Conservation (phyloP, 2,888 invertebrate species). For the Blera fallax region DNA sequence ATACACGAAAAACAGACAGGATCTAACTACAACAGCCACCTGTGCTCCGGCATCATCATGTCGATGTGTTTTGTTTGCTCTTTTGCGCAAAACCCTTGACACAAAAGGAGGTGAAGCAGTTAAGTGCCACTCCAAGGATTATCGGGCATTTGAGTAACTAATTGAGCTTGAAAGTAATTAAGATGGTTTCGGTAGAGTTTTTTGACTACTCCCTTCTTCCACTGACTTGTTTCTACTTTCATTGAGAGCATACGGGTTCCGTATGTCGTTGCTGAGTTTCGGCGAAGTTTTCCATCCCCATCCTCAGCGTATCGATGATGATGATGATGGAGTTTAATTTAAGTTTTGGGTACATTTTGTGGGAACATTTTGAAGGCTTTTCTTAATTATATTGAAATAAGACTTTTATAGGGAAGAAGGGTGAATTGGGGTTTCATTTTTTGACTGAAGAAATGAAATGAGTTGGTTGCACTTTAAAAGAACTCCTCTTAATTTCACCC, state of each 20-base stretch:
- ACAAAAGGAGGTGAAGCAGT: slow-evolving; percentile 64
- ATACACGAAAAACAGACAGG: neutral
- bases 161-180: slow-evolving; percentile 73
- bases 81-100: slow-evolving; percentile 58
- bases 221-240: neutral
- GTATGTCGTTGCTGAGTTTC: neutral
- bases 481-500: too few species aligned
- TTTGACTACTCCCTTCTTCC: slow-evolving; percentile 1
- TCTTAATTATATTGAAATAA: neutral
- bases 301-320: neutral
- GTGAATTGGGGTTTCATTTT: too few species aligned
- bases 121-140: slow-evolving; percentile 68
- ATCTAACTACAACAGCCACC: slow-evolving; percentile 1
- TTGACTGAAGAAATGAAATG: too few species aligned
- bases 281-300: neutral
- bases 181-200: slow-evolving; percentile 62
- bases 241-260: neutral
- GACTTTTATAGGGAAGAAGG: neutral
- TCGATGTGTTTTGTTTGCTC: slow-evolving; percentile 54
- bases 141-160: slow-evolving; percentile 72
- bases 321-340: slow-evolving; percentile 6
- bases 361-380: neutral
- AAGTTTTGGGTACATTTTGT: neutral
- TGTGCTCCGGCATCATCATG: slow-evolving; percentile 24
- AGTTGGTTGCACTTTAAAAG: too few species aligned